A percentile compares a stretch with the other conserved stretches of the same genome.
Evolutionary conservation across 2,888 invertebrate genomes (phyloP).

Genomic region (Oscheius sp.): DNA sequence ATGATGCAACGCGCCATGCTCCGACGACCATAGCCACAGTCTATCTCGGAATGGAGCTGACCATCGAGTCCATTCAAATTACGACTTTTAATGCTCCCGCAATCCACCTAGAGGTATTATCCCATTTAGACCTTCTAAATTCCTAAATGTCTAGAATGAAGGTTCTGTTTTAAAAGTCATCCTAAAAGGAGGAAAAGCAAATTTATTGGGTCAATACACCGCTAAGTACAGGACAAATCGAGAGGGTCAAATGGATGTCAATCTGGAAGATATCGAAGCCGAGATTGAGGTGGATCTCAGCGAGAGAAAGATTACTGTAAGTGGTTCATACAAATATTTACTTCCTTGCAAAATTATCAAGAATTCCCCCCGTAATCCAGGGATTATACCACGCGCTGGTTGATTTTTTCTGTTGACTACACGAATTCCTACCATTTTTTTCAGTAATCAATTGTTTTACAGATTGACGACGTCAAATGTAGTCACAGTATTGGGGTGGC

Average conservation of each 20-base stretch:
- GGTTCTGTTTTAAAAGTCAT: slow-evolving; percentile 16
- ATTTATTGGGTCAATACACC: slow-evolving; percentile 44
- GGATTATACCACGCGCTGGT: background rate
- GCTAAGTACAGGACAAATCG: slow-evolving; percentile 52
- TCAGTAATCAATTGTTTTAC: background rate
- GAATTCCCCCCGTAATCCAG: background rate
- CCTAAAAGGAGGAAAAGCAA: slow-evolving; percentile 30
- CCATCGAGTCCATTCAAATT: slow-evolving; percentile 33
- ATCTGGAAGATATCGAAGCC: slow-evolving; percentile 28
- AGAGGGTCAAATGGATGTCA: slow-evolving; percentile 49
- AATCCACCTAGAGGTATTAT: slow-evolving; percentile 25
- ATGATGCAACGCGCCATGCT: slow-evolving; percentile 30
- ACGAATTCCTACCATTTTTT: slow-evolving; percentile 14
- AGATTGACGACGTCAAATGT: slow-evolving; percentile 27
- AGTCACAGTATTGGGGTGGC: slow-evolving; percentile 34
- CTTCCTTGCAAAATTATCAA: background rate
- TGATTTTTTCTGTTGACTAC: too few species aligned
- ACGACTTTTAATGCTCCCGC: slow-evolving; percentile 31
- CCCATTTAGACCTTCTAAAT: background rate
- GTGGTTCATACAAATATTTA: background rate
- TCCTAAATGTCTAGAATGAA: slow-evolving; percentile 4
- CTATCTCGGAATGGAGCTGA: slow-evolving; percentile 35
- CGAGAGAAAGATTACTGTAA: slow-evolving; percentile 31
- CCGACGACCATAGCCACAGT: slow-evolving; percentile 24
- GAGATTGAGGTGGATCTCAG: slow-evolving; percentile 23